Conservation (phyloP, 1,140 invertebrate species). For the Apis cerana region DNA sequence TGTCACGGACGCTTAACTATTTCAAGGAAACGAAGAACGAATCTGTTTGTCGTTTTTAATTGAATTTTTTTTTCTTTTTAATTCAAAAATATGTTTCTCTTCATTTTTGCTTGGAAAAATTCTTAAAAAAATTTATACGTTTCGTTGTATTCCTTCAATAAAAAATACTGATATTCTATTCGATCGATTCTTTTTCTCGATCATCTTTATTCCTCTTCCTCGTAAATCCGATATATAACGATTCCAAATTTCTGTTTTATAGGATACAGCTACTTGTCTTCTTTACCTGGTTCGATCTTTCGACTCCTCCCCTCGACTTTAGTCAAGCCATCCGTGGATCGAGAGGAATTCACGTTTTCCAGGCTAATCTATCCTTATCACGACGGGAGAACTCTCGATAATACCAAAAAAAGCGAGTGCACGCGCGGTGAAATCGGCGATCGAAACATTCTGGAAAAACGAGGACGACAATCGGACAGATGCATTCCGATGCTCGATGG, state of each 20-base stretch:
- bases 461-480: slow-evolving; percentile 15
- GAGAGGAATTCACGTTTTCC: slow-evolving; percentile 14
- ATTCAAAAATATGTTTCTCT: too few species aligned
- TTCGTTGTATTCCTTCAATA: too few species aligned
- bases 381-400: background rate
- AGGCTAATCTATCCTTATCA: slow-evolving; percentile 46
- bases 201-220: too few species aligned
- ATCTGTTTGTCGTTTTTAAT: too few species aligned
- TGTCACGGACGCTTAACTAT: background rate
- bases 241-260: too few species aligned
- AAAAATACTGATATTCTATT: too few species aligned
- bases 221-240: too few species aligned
- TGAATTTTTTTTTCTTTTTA: too few species aligned
- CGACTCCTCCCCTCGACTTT: background rate
- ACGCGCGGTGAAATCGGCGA: slow-evolving; percentile 2
- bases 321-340: background rate
- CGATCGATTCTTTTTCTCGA: too few species aligned
- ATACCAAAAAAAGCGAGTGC: background rate
- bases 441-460: slow-evolving; percentile 9
- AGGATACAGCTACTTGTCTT: background rate
- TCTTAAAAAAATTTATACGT: too few species aligned
- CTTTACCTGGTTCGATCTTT: background rate
- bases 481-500: slow-evolving; percentile 1
- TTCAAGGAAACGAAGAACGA: background rate
- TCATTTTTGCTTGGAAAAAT: too few species aligned